phyloP scores from a whole-genome alignment of 2,888 invertebrate genomes.

The Halocaridina rubra region DNA sequence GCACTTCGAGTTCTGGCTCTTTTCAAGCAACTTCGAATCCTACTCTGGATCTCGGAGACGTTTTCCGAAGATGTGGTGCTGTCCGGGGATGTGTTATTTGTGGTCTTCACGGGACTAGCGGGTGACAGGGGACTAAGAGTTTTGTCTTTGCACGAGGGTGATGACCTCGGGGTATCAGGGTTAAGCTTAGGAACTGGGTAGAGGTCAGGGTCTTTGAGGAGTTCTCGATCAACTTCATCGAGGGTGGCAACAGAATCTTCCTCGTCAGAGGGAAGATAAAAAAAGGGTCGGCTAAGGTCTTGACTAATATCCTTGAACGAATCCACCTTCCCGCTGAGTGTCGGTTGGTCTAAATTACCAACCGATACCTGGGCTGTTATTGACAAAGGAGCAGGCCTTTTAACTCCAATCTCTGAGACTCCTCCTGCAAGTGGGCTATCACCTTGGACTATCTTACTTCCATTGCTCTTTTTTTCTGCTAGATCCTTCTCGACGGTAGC shows the following conservation, averaged over 20 bases:
- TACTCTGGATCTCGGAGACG: slow-evolving; percentile 23
- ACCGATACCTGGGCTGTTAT: too few species aligned
- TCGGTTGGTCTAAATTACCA: too few species aligned
- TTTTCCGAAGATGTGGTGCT: background rate
- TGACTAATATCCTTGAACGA: background rate
- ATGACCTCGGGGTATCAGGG: background rate
- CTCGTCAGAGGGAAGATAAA: slow-evolving; percentile 50
- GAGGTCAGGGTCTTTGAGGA: slow-evolving; percentile 29
- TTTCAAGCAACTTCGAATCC: slow-evolving; percentile 44
- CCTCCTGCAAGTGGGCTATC: background rate
- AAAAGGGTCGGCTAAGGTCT: slow-evolving; percentile 31
- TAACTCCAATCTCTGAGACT: background rate
- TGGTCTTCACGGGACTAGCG: background rate
- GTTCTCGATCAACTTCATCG: slow-evolving; percentile 9
- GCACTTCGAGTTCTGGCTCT: slow-evolving; percentile 41
- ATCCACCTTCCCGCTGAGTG: background rate
- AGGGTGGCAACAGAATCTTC: slow-evolving; percentile 18
- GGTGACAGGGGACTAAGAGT: background rate
- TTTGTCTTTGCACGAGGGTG: background rate
- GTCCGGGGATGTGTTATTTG: too few species aligned
- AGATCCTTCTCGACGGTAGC: background rate
- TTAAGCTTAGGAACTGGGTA: slow-evolving; percentile 28
- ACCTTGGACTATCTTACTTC: slow-evolving; percentile 40
- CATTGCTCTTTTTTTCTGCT: background rate
- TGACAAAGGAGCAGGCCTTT: too few species aligned